phyloP scores from a whole-genome alignment of 2,797 vertebrate genomes.

The Epinephelus malabaricus region DNA sequence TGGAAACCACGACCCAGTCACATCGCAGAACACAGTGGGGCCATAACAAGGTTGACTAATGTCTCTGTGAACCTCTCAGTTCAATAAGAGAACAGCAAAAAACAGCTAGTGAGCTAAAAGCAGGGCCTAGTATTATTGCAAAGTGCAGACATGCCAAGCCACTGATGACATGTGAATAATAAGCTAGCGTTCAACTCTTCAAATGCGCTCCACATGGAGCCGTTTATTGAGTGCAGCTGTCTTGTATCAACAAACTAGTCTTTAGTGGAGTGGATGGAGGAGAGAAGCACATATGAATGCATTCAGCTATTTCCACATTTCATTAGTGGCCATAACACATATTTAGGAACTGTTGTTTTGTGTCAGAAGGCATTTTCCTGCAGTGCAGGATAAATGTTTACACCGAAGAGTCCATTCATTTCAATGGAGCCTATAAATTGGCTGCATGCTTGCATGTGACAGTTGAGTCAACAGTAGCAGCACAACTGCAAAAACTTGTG shows the following conservation, averaged over 20 bases:
- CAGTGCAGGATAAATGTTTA: constrained; percentile 19
- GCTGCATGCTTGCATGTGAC: constrained; percentile 26
- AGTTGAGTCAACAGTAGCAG: constrained; percentile 27
- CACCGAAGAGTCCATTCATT: constrained; percentile 8
- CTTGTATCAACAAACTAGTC: constrained; percentile 77
- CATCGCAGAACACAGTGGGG: constrained; percentile 46
- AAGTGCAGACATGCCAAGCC: constrained; percentile 74
- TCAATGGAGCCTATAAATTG: constrained; percentile 12
- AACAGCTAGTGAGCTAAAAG: constrained; percentile 59
- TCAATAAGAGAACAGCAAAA: constrained; percentile 45
- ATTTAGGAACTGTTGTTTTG: constrained; percentile 40
- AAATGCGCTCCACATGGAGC: constrained; percentile 75
- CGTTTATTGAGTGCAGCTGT: constrained; percentile 80
- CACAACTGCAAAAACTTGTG: constrained; percentile 16
- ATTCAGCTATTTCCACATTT: constrained; percentile 63
- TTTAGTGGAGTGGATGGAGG: constrained; percentile 52
- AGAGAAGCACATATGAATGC: constrained; percentile 56
- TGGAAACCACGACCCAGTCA: constrained; percentile 67
- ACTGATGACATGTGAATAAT: constrained; percentile 83
- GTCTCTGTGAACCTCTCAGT: constrained; percentile 46
- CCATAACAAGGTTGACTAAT: constrained; percentile 57
- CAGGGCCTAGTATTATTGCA: constrained; percentile 57
- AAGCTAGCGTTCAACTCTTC: constrained; percentile 63
- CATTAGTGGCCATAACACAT: constrained; percentile 51
- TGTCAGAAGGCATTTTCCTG: constrained; percentile 40